Evolutionary conservation across 1,140 invertebrate genomes (phyloP), one percentile per base, ranked within the genome.

Genomic region (Lanistes nyassanus): DNA sequence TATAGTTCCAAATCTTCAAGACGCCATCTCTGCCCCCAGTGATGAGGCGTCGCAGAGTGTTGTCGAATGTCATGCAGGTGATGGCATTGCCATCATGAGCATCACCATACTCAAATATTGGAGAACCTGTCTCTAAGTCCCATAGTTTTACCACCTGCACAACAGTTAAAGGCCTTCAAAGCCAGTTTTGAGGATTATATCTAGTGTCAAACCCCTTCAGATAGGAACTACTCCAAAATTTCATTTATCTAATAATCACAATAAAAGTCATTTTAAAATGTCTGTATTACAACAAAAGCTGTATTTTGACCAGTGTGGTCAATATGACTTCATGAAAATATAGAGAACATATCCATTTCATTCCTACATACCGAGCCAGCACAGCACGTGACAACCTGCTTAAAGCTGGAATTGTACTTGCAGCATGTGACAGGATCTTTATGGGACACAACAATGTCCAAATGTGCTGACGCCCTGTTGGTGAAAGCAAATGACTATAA

Each of bases 1-100:
- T 90, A 74, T 89, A 90, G 78, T 90, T 90, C 89, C 89, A 90
- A 37, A 90, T 85, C 75, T 82, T 83, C 21, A 89, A 76, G 21
- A 80, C 78, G n/a, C 89, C 89, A 83, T 90, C 89, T 74, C 88
- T 76, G 11, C 87, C 87, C 56, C 88, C 89, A 36, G 89, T 89
- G n/a, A 90, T 85, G 51, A 89, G 80, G 66, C 89, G 83, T 81
- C 88, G 82, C 5, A 82, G 84, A 66, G 87, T 88, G 39, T 82
- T 85, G 76, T 90, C 89, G 80, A 90, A 89, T 26, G 83, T 81
- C 87, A 90, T 86, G 79, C 88, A 88, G 5, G 88, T 89, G 31
- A 90, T 88, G 36, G 86, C 85, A 34, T 81, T 47, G 60, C 87
- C 86, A 29, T 84, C 87, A 74, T 89, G 88, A 36, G 88, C 88